Conservation (phyloP, 2,888 invertebrate genomes). For the Gastrophysa polygoni region DNA sequence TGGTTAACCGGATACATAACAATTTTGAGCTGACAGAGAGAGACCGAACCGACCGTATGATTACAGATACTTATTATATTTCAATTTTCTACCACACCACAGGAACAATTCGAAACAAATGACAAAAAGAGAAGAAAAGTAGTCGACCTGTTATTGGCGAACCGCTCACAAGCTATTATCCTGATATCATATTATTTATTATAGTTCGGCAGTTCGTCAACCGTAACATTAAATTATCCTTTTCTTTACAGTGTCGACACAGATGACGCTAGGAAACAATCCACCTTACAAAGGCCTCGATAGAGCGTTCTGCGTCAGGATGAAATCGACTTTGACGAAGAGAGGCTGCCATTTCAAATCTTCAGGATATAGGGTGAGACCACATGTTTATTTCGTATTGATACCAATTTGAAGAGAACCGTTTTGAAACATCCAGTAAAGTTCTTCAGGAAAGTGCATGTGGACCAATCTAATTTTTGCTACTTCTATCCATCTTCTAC, state of each 20-base stretch:
- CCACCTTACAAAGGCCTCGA: slow-evolving; percentile 81
- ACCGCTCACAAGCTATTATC: slow-evolving; percentile 13
- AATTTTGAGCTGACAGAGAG: neutral
- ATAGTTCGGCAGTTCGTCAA: slow-evolving; percentile 14
- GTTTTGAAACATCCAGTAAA: too few relatives aligned
- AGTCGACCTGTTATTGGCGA: slow-evolving; percentile 8
- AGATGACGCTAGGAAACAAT: slow-evolving; percentile 76
- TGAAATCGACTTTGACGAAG: slow-evolving; percentile 98
- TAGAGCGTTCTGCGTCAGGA: slow-evolving; percentile 91
- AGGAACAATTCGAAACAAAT: slow-evolving; percentile 9
- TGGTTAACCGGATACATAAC: too few relatives aligned
- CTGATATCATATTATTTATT: slow-evolving; percentile 9
- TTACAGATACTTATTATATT: neutral
- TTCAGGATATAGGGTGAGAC: slow-evolving; percentile 86
- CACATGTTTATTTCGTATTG: too few relatives aligned
- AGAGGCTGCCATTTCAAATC: slow-evolving; percentile 97
- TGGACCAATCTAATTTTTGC: too few relatives aligned
- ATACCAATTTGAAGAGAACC: too few relatives aligned
- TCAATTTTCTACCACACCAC: slow-evolving; percentile 2
- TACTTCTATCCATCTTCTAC: too few relatives aligned
- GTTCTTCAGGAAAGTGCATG: too few relatives aligned
- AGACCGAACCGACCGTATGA: neutral
- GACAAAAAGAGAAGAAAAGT: slow-evolving; percentile 2
- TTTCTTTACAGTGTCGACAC: slow-evolving; percentile 73
- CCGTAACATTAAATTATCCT: slow-evolving; percentile 18